Base-by-base conservation (phyloP, 2,888 invertebrate genomes). In the Papilio elwesi region DNA sequence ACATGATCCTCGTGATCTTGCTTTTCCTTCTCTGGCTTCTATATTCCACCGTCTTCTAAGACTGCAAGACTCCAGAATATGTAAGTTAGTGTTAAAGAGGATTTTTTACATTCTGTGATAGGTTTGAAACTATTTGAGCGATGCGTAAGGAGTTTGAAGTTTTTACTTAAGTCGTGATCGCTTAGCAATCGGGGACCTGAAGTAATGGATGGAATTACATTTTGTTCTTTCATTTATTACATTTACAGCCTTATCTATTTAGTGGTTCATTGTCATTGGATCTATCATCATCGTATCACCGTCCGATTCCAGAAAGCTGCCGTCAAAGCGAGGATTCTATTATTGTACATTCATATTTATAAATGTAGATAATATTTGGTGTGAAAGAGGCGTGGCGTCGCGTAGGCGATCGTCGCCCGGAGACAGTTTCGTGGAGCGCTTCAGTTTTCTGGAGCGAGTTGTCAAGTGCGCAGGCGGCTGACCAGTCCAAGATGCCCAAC, bases 11-110 rank as follows among this genome's bases (percentile, higher is more conserved):
- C 70, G 95, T 96, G 75, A 89, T 95, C 75, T 90, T 96, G 53
- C 90, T 96, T 52, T 94, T 96, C 84, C 94, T 95, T 80, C 92
- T 96, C 57, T 96, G 96, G 95, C 88, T 96, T 26, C 88, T 96
- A 53, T 96, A 96, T 85, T 95, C 96, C 13, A 94, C 95, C 47
- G 87, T 95, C 82, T 88, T 90, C 83, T 93, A 92, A 80, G 43
- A 59, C 59, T 47, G 12, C 49, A 15, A 36, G 49, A 69, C 70
- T 49, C 52, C 71, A 59, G 67, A 43, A 59, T 47, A 77, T 76
- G 72, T 71, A 77, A 76, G 78, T 73, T 70, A 64, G 64, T 74
- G 75, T 75, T 43, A 69, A 59, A 67, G 49, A 74, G 59, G 47
- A 47, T 26, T 55, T 53, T 63, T n/a, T 43, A 48, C 36, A 49